phyloP scores from a whole-genome alignment of 2,797 vertebrate species.

The Etheostoma nigrum region DNA sequence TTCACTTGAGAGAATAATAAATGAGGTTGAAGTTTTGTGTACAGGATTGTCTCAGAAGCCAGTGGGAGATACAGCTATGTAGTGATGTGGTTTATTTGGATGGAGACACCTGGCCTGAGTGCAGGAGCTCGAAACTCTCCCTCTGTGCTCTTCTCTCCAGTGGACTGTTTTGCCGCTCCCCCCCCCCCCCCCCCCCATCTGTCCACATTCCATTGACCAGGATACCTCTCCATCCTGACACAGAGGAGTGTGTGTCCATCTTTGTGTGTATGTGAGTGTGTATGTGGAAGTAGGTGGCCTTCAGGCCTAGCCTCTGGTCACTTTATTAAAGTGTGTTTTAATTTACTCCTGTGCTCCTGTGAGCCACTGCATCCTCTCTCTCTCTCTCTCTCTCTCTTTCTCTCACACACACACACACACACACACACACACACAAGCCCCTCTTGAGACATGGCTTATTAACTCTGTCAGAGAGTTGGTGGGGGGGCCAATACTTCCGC shows the following conservation, averaged over 20 bases:
- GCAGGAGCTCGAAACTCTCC: slow-evolving; percentile 59
- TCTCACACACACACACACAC: slow-evolving; percentile 31
- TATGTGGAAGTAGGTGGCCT: slow-evolving; percentile 75
- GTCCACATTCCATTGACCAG: slow-evolving; percentile 87
- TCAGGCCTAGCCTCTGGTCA: slow-evolving; percentile 88
- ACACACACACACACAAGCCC: slow-evolving; percentile 23
- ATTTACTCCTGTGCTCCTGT: slow-evolving; percentile 86
- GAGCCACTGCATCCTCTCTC: slow-evolving; percentile 67
- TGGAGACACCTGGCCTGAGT: slow-evolving; percentile 76
- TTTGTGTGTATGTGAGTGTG: slow-evolving; percentile 39
- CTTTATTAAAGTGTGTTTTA: slow-evolving; percentile 92
- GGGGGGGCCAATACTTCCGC: slow-evolving; percentile 63
- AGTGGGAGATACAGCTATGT: slow-evolving; percentile 51
- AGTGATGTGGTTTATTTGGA: slow-evolving; percentile 72
- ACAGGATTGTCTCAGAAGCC: slow-evolving; percentile 45
- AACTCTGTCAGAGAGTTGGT: slow-evolving; percentile 82
- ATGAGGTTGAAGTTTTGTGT: slow-evolving; percentile 5
- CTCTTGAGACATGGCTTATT: slow-evolving; percentile 80
- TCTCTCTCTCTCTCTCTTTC: too few species aligned
- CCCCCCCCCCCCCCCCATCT: slow-evolving; percentile 43
- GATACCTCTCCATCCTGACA: slow-evolving; percentile 88
- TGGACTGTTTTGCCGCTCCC: slow-evolving; percentile 74
- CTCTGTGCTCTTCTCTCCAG: slow-evolving; percentile 49
- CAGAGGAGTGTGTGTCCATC: slow-evolving; percentile 72
- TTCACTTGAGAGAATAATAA: slow-evolving; percentile 11